Conservation (phyloP, 2,797 vertebrate species). For the Phyllotis vaccarum region DNA sequence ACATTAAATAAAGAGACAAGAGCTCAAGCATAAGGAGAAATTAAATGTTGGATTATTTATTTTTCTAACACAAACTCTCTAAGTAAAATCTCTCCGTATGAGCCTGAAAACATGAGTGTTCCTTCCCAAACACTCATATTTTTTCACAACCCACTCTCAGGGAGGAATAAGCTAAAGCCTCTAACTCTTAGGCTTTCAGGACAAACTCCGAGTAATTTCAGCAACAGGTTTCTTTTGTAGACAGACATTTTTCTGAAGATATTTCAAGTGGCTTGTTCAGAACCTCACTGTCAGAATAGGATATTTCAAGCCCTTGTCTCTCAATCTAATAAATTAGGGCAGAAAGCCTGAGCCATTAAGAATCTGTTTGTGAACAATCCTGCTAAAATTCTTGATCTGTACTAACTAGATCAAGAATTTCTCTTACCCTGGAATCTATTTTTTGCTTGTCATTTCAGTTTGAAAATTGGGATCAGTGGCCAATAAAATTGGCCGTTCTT, state of each 20-base stretch:
- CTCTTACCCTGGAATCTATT: background rate
- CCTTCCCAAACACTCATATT: background rate
- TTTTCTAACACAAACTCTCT: slow-evolving; percentile 45
- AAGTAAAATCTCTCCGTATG: slow-evolving; percentile 54
- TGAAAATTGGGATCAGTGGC: background rate
- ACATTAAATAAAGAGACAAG: background rate
- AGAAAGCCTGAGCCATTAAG: background rate
- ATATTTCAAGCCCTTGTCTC: slow-evolving; percentile 6
- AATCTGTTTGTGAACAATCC: background rate
- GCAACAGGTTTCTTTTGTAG: slow-evolving; percentile 57
- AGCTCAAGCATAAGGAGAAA: slow-evolving; percentile 1
- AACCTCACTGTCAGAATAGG: background rate
- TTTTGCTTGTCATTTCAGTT: background rate
- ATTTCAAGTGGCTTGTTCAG: slow-evolving; percentile 54
- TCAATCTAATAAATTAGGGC: background rate
- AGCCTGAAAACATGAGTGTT: slow-evolving; percentile 45
- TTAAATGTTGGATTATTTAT: background rate
- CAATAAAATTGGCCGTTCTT: background rate
- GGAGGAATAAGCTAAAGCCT: slow-evolving; percentile 34
- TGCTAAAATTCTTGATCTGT: background rate
- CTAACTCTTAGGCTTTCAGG: slow-evolving; percentile 65
- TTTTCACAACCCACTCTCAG: slow-evolving; percentile 23
- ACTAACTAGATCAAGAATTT: background rate
- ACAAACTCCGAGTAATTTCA: slow-evolving; percentile 54
- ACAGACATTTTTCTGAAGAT: background rate